phyloP scores from a whole-genome alignment of 2,797 vertebrate genomes.

The Poeciliopsis presidionis region DNA sequence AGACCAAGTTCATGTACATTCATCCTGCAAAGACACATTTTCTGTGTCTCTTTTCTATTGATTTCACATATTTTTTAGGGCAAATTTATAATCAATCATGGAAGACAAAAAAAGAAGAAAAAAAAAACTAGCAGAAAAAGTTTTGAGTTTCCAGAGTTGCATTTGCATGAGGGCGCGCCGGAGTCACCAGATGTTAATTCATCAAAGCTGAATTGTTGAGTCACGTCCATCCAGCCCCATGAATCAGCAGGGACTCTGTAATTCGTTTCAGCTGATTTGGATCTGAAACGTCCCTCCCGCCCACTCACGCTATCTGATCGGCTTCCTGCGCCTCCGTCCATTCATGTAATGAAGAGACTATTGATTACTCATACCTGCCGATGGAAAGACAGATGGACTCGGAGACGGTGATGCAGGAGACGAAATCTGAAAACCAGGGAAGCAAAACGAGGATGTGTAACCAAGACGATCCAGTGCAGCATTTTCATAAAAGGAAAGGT shows the following conservation, averaged over 20 bases:
- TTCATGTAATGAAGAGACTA: slow-evolving; percentile 76
- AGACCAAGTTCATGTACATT: no score
- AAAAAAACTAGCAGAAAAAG: background rate
- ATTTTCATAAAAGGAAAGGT: background rate
- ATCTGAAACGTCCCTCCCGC: slow-evolving; percentile 72
- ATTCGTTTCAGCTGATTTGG: slow-evolving; percentile 71
- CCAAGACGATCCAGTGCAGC: background rate
- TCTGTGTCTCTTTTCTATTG: no score
- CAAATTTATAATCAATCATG: no score
- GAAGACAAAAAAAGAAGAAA: no score
- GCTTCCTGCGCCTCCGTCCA: slow-evolving; percentile 67
- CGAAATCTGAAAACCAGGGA: slow-evolving; percentile 31
- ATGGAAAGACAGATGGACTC: slow-evolving; percentile 61
- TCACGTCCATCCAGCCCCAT: slow-evolving; percentile 58
- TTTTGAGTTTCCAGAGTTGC: background rate
- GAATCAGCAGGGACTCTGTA: slow-evolving; percentile 73
- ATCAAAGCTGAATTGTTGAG: slow-evolving; percentile 45
- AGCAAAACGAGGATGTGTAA: background rate
- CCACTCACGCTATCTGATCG: slow-evolving; percentile 71
- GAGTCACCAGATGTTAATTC: background rate
- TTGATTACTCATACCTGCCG: slow-evolving; percentile 67
- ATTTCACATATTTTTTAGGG: no score
- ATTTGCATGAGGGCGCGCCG: background rate
- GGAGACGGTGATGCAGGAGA: slow-evolving; percentile 34
- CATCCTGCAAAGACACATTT: no score